Evolutionary conservation across 1,140 invertebrate species (phyloP).

Genomic region (Nilaparvata lugens): DNA sequence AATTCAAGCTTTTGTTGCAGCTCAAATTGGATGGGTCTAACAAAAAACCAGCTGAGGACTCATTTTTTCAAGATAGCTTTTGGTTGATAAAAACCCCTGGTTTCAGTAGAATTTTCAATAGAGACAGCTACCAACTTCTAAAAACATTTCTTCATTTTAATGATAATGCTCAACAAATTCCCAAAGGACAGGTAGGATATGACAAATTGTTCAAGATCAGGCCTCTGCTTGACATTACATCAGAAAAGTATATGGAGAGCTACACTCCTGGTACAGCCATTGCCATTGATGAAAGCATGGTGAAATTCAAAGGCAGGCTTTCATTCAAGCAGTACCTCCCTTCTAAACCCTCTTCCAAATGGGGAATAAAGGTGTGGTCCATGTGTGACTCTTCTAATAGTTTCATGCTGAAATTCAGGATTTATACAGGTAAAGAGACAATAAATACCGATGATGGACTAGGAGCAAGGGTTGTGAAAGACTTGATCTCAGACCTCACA

Average conservation of each 20-base stretch:
- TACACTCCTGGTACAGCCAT: conserved; percentile 26
- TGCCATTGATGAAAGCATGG: conserved; percentile 34
- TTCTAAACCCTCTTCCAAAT: conserved; percentile 25
- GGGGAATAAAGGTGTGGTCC: conserved; percentile 23
- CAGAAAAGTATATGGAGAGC: conserved; percentile 1
- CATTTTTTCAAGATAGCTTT: conserved; percentile 2
- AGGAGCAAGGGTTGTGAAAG: conserved; percentile 24
- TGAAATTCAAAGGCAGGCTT: conserved; percentile 31
- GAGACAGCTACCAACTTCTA: background rate
- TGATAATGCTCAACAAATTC: conserved; percentile 22
- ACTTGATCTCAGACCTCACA: conserved; percentile 17
- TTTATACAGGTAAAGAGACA: conserved; percentile 19
- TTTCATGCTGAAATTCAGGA: conserved; percentile 15
- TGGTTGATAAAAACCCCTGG: background rate
- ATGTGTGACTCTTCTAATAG: conserved; percentile 6
- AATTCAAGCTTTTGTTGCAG: background rate
- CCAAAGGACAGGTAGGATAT: conserved; percentile 15
- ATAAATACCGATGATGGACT: conserved; percentile 18
- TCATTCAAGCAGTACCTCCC: conserved; percentile 34
- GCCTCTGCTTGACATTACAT: conserved; percentile 16
- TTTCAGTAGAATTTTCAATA: background rate
- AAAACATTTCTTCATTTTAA: conserved; percentile 23
- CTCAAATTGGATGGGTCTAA: conserved; percentile 14
- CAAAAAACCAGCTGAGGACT: background rate
- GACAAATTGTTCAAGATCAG: conserved; percentile 28